A percentile compares a stretch with the other conserved stretches of the same genome.
Evolutionary conservation across 2,797 vertebrate genomes (phyloP).

Genomic region (Notolepis coatsorum): DNA sequence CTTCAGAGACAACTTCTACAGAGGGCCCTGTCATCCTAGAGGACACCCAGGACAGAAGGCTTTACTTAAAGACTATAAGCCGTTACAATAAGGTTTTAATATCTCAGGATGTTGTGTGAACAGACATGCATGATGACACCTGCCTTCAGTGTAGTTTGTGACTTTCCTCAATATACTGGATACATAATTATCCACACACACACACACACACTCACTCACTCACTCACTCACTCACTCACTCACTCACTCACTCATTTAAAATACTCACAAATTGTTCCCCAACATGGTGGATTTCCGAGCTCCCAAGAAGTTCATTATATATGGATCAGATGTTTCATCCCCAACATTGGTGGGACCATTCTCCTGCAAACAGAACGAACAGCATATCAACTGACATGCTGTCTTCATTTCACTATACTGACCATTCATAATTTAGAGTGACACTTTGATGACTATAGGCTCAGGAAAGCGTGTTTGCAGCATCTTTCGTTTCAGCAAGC

Average conservation of each 20-base stretch:
- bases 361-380: slow-evolving; percentile 82
- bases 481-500: background rate
- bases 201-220: background rate
- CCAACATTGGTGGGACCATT: slow-evolving; percentile 95
- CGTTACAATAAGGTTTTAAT: too few relatives aligned
- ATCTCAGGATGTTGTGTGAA: too few relatives aligned
- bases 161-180: too few relatives aligned
- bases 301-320: slow-evolving; percentile 91
- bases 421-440: background rate
- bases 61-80: too few relatives aligned
- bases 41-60: too few relatives aligned
- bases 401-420: background rate
- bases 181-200: too few relatives aligned
- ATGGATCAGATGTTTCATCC: slow-evolving; percentile 90
- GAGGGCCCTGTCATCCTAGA: too few relatives aligned
- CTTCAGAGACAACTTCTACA: too few relatives aligned
- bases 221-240: background rate
- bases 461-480: background rate
- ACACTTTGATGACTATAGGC: background rate
- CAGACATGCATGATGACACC: too few relatives aligned
- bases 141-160: too few relatives aligned
- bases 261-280: slow-evolving; percentile 98
- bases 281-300: slow-evolving; percentile 88
- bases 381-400: background rate
- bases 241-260: slow-evolving; percentile 4